Base-by-base conservation (phyloP, 2,888 invertebrate genomes). In the Catocala nupta region DNA sequence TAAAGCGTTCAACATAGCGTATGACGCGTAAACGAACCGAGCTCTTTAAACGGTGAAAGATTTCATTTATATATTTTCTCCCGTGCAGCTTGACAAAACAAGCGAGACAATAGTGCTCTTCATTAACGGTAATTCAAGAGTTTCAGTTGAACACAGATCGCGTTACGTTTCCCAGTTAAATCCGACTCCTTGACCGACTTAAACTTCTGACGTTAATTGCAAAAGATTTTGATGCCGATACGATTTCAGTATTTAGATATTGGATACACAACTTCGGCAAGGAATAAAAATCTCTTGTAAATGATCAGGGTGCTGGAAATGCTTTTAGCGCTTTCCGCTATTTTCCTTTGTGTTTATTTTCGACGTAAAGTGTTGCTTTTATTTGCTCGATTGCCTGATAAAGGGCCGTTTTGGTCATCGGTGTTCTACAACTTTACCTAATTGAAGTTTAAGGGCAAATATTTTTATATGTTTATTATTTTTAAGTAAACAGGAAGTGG, bases 131-230 rank as follows among this genome's bases (percentile, higher is more conserved):
- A 47, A 59, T 48, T 59, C 55, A 51, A 45, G 49, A 44, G 12
- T 36, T 63, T 42, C 44, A 25, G 13, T 13, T 12, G 13, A 44
- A 65, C 47, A 48, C 7, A 13, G 53, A 25, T 36, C 61, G 57
- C 36, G 47, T 75, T 65, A 55, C 67, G 48, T 63, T 72, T 66
- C 53, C 44, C 39, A 61, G 55, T 65, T 68, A 58, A 62, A 57
- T 65, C 13, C 9, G 36, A 53, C 64, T 59, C 54, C 48, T 61
- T 76, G 73, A 75, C 70, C 76, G 62, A 76, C 33, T 74, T 59
- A 25, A 47, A 63, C n/a, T 62, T 56, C 9, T 48, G 49, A 44
- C 50, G 44, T 65, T 66, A 72, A 72, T 66, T 75, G 51, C 43
- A 12, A 61, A 68, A 62, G 54, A 60, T 65, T 68, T 59, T 54